Evolutionary conservation across 2,797 vertebrate genomes (phyloP).

Genomic region (Cryptoblepharus egeriae): DNA sequence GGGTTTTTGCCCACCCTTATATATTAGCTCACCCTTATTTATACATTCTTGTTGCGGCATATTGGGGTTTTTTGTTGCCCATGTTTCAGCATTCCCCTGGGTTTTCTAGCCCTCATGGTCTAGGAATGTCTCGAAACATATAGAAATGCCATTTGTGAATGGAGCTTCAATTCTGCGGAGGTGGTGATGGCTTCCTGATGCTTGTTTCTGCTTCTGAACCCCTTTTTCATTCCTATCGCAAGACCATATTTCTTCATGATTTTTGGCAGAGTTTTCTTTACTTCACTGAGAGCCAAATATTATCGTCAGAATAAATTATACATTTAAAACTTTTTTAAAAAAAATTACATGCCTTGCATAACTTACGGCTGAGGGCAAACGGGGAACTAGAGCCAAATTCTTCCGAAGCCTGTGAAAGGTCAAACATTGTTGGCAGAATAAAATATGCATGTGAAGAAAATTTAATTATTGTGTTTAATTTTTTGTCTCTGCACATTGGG

Average conservation of each 20-base stretch:
- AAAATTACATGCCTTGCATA: background rate
- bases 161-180: background rate
- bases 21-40: background rate
- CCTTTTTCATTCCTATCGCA: background rate
- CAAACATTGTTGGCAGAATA: constrained; percentile 14
- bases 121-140: background rate
- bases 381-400: background rate
- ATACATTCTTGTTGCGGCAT: too few species aligned
- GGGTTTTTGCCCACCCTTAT: too few species aligned
- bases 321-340: background rate
- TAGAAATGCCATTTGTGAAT: background rate
- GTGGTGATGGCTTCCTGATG: background rate
- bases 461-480: background rate
- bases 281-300: background rate
- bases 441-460: background rate
- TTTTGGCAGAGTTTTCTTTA: background rate
- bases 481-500: background rate
- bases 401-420: constrained; percentile 1
- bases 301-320: constrained; percentile 18
- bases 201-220: background rate
- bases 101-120: background rate
- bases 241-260: background rate
- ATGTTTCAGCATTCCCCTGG: background rate
- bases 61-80: background rate
- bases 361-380: constrained; percentile 20